These are phyloP conservation scores for Trachops cirrhosus DNA, from an alignment of 2,797 vertebrate species.

Conservation along the genomic window DNA sequence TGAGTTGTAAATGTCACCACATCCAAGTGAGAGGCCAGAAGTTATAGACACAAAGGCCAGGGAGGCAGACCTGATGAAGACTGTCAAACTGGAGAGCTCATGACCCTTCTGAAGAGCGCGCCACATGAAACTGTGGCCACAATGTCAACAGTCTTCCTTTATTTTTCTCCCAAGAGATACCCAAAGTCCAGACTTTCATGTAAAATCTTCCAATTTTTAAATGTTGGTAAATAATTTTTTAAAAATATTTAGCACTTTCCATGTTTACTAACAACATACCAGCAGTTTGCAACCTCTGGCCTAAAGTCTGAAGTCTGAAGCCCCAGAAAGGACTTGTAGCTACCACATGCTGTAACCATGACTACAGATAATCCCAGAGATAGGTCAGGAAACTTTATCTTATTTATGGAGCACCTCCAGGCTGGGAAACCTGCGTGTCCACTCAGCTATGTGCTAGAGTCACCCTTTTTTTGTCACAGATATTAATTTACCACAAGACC, in stretches of 20 bases:
- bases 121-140: not conserved
- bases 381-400: constrained; percentile 65
- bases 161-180: not conserved
- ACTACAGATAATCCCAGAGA: constrained; percentile 57
- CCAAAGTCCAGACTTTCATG: not conserved
- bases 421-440: constrained; percentile 45
- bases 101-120: not conserved
- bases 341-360: constrained; percentile 24
- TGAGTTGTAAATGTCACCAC: not conserved
- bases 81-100: not conserved
- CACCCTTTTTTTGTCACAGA: constrained; percentile 10
- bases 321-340: not conserved
- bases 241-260: not conserved
- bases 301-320: not conserved
- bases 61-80: not conserved
- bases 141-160: not conserved
- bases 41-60: not conserved
- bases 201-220: not conserved
- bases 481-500: constrained; percentile 66
- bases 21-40: not conserved
- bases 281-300: not conserved
- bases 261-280: not conserved
- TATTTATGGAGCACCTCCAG: constrained; percentile 53
- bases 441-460: constrained; percentile 61
- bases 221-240: not conserved